Evolutionary conservation across 2,797 vertebrate genomes (phyloP), one percentile per base, ranked within the genome.

Genomic region (Aulostomus chinensis): DNA sequence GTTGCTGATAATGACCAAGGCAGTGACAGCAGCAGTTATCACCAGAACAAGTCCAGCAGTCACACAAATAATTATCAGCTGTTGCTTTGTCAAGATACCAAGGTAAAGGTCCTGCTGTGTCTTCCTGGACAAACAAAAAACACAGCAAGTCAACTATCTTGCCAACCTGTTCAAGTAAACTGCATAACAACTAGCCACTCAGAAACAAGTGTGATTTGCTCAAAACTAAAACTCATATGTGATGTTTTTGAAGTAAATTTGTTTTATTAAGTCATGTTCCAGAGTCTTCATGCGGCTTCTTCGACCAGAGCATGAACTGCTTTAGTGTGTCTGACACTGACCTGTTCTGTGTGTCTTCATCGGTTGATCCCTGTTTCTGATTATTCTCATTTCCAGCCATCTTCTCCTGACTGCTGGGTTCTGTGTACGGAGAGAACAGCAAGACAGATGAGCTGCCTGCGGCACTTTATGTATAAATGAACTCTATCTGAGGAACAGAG

Each of bases 21-120:
- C 63, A 1, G 71, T 9, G 26, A 84, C 48, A 1, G 22, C 48
- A 13, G 81, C 48, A 65, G 68, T 6, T 15, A 73, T 2, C 12
- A 86, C 24, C 20, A 89, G 49, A 6, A 71, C 0, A 7, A 89
- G 52, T 31, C 73, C 76, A 15, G 57, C 25, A 4, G 34, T 57
- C 15, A 69, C 49, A 42, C 55, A 73, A 6, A 78, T 16, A 17
- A 73, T 51, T 11, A 73, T 55, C 21, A 84, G 65, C 1, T 81
- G 71, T 17, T 35, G 9, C 34, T 63, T 77, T 9, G 63, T 80
- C 3, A 81, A 70, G 54, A 37, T 60, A 2, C 73, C 57, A 16
- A 79, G 58, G 30, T 34, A 49, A 50, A 48, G 58, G 25, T 9
- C 24, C 17, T 9, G 18, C 1, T 63, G 40, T 20, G n/a, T 40